Evolutionary conservation across 1,140 invertebrate species (phyloP).

Genomic region (Armadillidium nasatum): DNA sequence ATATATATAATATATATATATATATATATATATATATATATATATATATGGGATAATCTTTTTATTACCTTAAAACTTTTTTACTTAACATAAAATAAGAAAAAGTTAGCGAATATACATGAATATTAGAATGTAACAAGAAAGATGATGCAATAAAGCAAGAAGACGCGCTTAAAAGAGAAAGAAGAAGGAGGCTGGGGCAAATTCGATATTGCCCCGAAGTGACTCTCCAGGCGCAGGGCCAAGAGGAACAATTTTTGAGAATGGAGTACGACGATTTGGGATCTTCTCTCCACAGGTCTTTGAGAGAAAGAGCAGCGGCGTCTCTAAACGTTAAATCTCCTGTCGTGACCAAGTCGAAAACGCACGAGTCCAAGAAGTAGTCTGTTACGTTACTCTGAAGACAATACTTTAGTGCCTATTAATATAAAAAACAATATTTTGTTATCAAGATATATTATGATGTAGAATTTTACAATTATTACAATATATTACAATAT

Average conservation of each 20-base stretch:
- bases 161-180: no score
- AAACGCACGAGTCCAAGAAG: constrained; percentile 60
- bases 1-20: constrained; percentile 15
- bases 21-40: constrained; percentile 15
- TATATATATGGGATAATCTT: neutral
- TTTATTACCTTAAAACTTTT: no score
- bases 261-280: constrained; percentile 35
- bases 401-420: constrained; percentile 50
- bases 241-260: constrained; percentile 38
- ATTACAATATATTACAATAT: no score
- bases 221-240: constrained; percentile 34
- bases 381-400: constrained; percentile 53
- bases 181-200: no score
- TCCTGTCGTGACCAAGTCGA: constrained; percentile 58
- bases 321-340: constrained; percentile 52
- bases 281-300: constrained; percentile 52
- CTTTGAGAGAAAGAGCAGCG: constrained; percentile 53
- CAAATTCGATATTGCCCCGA: constrained; percentile 14
- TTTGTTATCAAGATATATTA: no score
- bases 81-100: no score
- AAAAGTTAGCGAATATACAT: no score
- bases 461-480: no score
- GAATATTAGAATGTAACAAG: no score
- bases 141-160: no score
- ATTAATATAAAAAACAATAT: no score